These are phyloP conservation scores for Dasypolia templi DNA, from an alignment of 2,888 invertebrate species.

Conservation along the genomic window DNA sequence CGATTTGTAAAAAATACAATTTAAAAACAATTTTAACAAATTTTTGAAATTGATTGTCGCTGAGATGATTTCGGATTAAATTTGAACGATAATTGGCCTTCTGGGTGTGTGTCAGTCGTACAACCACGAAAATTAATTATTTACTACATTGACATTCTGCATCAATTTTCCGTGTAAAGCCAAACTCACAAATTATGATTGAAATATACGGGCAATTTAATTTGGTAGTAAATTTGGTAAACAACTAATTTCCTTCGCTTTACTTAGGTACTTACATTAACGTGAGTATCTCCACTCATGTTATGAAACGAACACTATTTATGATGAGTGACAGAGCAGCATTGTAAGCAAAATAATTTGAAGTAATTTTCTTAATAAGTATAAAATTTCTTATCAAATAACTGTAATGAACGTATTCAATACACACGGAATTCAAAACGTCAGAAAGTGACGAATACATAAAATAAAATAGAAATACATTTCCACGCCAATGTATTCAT, in stretches of 20 bases:
- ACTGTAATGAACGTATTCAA: background rate
- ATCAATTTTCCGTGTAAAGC: background rate
- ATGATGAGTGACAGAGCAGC: background rate
- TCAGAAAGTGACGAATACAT: background rate
- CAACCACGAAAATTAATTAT: background rate
- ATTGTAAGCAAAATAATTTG: background rate
- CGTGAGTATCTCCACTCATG: background rate
- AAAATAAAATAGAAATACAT: background rate
- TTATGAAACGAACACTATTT: background rate
- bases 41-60: too few species aligned
- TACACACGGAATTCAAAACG: background rate
- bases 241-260: background rate
- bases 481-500: constrained; percentile 13
- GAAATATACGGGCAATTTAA: background rate
- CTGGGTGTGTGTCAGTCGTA: too few species aligned
- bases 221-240: background rate
- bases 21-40: too few species aligned
- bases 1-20: too few species aligned
- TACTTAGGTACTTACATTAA: background rate
- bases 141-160: background rate
- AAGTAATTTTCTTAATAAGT: too few species aligned
- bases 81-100: too few species aligned
- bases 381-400: too few species aligned
- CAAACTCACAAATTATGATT: background rate
- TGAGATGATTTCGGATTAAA: too few species aligned